phyloP scores from a whole-genome alignment of 53 echinoderm and acorn worm genomes.

The Henricia sp. region DNA sequence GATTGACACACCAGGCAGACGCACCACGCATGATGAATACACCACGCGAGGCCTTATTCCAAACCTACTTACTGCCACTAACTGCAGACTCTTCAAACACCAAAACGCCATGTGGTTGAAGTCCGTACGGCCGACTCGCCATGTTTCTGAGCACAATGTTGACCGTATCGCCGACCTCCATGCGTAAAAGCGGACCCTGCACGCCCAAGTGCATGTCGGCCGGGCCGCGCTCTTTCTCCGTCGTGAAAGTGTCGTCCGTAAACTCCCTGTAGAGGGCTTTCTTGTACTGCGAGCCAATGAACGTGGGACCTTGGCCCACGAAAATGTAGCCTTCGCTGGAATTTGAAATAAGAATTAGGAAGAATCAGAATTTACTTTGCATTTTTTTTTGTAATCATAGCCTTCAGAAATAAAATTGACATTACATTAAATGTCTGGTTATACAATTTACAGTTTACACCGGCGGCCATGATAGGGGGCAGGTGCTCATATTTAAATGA shows the following conservation, averaged over 20 bases:
- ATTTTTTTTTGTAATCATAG: not conserved
- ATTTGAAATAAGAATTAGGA: not conserved
- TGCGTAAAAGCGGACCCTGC: conserved; percentile 78
- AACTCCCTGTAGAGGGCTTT: conserved; percentile 83
- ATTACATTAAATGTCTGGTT: too few relatives aligned
- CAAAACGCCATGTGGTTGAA: conserved; percentile 72
- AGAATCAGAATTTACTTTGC: not conserved
- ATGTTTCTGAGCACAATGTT: conserved; percentile 81
- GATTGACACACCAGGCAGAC: too few relatives aligned
- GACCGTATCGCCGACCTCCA: conserved; percentile 77
- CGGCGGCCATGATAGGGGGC: too few relatives aligned
- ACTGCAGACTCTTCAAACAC: not conserved
- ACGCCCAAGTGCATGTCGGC: conserved; percentile 71
- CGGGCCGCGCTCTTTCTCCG: conserved; percentile 37
- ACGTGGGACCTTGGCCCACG: conserved; percentile 59
- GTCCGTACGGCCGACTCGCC: conserved; percentile 71
- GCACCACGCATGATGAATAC: too few relatives aligned
- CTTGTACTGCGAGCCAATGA: conserved; percentile 84
- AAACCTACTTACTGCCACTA: not conserved
- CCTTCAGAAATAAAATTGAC: too few relatives aligned
- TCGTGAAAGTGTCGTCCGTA: conserved; percentile 70
- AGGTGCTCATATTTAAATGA: too few relatives aligned
- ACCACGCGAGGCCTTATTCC: not conserved
- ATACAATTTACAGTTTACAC: too few relatives aligned
- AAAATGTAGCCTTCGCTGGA: conserved; percentile 79